Evolutionary conservation across 2,888 invertebrate species (phyloP).

Genomic region (Thysanoteuthis rhombus): DNA sequence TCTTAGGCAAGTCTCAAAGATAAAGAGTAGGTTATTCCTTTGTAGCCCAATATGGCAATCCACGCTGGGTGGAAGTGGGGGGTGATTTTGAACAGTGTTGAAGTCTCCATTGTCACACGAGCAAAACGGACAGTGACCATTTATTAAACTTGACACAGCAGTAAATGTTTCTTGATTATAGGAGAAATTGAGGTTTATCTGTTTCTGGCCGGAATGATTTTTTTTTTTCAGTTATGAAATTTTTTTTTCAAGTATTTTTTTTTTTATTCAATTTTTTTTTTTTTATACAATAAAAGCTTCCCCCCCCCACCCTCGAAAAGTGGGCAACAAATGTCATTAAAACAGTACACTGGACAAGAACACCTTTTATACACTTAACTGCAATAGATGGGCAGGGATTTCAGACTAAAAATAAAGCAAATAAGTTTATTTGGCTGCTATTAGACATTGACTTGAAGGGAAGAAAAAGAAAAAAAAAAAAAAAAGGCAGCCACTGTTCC

Average conservation of each 20-base stretch:
- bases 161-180: background rate
- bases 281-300: background rate
- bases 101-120: background rate
- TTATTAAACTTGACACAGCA: background rate
- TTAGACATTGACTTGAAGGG: too few species aligned
- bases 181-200: background rate
- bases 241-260: background rate
- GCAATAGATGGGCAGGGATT: background rate
- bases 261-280: background rate
- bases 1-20: too few species aligned
- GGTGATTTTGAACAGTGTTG: too few species aligned
- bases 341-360: background rate
- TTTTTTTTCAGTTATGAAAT: background rate
- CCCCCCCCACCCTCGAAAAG: background rate
- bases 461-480: too few species aligned
- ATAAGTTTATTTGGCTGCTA: background rate
- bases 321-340: background rate
- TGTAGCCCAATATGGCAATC: too few species aligned
- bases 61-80: background rate
- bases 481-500: background rate
- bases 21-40: too few species aligned
- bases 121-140: background rate
- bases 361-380: background rate
- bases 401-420: background rate
- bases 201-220: conserved; percentile 12